Conservation (phyloP, 2,888 invertebrate genomes). For the Diaprepes abbreviatus region DNA sequence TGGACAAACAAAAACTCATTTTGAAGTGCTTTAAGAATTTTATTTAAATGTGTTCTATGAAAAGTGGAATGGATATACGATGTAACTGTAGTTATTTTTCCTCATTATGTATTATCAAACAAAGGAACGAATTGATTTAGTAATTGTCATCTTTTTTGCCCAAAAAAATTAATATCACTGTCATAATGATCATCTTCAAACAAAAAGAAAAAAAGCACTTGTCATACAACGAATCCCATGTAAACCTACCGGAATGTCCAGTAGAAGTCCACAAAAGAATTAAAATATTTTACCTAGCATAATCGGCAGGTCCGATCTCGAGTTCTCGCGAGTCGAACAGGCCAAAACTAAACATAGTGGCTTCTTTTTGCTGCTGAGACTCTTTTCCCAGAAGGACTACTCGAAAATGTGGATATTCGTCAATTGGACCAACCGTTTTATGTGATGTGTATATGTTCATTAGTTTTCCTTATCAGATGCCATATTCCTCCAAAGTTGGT, state of each 20-base stretch:
- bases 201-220: not conserved
- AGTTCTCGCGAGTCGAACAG: slow-evolving; percentile 40
- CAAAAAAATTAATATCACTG: too few species aligned
- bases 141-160: too few species aligned
- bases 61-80: too few species aligned
- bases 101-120: too few species aligned
- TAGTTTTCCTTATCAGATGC: too few species aligned
- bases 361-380: slow-evolving; percentile 36
- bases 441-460: too few species aligned
- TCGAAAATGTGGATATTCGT: not conserved
- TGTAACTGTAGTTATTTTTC: too few species aligned
- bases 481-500: too few species aligned
- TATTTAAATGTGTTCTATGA: too few species aligned
- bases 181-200: not conserved
- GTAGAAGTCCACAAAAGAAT: slow-evolving; percentile 42
- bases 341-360: slow-evolving; percentile 41
- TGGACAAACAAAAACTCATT: too few species aligned
- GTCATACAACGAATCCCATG: slow-evolving; percentile 11
- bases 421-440: slow-evolving; percentile 15
- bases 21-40: too few species aligned
- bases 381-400: slow-evolving; percentile 39
- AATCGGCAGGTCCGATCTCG: slow-evolving; percentile 38
- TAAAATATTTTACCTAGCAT: slow-evolving; percentile 47
- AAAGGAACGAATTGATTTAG: too few species aligned
- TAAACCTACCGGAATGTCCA: slow-evolving; percentile 33